These are phyloP conservation scores for Eupeodes luniger DNA, from an alignment of 2,888 invertebrate species.

Conservation along the genomic window DNA sequence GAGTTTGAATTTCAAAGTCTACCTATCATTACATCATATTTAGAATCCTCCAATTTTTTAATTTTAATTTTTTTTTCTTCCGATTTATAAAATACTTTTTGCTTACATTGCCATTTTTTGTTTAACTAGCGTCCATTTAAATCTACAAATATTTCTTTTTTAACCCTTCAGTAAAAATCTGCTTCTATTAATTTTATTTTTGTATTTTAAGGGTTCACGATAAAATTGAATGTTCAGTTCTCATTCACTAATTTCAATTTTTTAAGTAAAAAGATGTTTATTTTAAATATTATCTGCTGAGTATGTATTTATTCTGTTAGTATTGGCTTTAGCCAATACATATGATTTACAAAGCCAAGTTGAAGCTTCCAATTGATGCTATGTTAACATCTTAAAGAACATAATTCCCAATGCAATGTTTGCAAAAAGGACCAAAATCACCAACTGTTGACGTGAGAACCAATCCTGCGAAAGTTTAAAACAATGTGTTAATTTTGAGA, in stretches of 20 bases:
- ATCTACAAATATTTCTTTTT: slow-evolving; percentile 38
- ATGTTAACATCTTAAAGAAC: slow-evolving; percentile 98
- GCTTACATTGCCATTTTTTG: slow-evolving; percentile 29
- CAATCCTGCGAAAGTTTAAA: slow-evolving; percentile 89
- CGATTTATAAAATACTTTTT: slow-evolving; percentile 57
- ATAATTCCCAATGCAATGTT: slow-evolving; percentile 97
- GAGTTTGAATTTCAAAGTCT: slow-evolving; percentile 51
- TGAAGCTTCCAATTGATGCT: slow-evolving; percentile 86
- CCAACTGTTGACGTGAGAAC: slow-evolving; percentile 97
- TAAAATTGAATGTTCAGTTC: slow-evolving; percentile 53
- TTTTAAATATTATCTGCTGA: slow-evolving; percentile 46
- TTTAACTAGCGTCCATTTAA: slow-evolving; percentile 45
- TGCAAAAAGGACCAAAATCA: slow-evolving; percentile 96
- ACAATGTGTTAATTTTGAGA: neutral
- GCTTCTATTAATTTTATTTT: neutral
- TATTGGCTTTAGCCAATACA: slow-evolving; percentile 48
- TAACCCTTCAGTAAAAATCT: neutral
- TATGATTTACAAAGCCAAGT: slow-evolving; percentile 63
- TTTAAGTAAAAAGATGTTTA: slow-evolving; percentile 33
- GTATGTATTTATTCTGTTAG: slow-evolving; percentile 53
- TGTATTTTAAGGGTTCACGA: slow-evolving; percentile 5
- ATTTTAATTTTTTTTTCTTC: slow-evolving; percentile 14
- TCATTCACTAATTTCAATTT: slow-evolving; percentile 46
- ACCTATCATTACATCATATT: neutral
- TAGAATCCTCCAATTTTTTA: slow-evolving; percentile 36